phyloP scores from a whole-genome alignment of 2,113 vertebrate species.

The Scolopax mira region DNA sequence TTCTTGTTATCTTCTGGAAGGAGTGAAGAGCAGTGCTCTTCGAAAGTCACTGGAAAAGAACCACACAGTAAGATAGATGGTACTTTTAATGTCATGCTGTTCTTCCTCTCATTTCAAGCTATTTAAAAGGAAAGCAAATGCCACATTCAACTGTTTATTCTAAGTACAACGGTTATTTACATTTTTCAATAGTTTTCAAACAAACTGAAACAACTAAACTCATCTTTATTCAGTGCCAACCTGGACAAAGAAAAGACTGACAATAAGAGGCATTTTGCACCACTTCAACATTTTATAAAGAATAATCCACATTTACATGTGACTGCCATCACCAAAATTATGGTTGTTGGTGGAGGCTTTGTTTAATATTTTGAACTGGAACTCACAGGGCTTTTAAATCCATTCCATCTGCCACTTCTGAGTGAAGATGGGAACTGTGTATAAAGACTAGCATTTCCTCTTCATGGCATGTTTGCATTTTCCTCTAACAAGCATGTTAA shows the following conservation, averaged over 20 bases:
- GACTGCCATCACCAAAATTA: not conserved
- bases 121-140: slow-evolving; percentile 25
- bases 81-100: slow-evolving; percentile 11
- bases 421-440: not conserved
- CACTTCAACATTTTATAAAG: not conserved
- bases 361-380: not conserved
- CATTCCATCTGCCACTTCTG: not conserved
- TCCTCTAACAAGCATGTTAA: not conserved
- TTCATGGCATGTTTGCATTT: not conserved
- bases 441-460: not conserved
- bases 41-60: not conserved
- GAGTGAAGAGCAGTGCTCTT: not conserved
- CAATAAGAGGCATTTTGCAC: not conserved
- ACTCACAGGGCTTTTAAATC: not conserved
- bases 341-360: not conserved
- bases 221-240: not conserved
- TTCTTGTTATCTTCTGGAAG: not conserved
- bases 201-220: not conserved
- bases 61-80: not conserved
- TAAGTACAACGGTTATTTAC: slow-evolving; percentile 15
- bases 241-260: not conserved
- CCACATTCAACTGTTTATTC: slow-evolving; percentile 9
- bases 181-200: slow-evolving; percentile 38
- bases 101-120: slow-evolving; percentile 17
- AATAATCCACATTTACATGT: not conserved